A percentile compares a stretch with the other conserved stretches of the same genome.
Conservation (phyloP, 1,140 invertebrate genomes). For the Prorops nasuta region DNA sequence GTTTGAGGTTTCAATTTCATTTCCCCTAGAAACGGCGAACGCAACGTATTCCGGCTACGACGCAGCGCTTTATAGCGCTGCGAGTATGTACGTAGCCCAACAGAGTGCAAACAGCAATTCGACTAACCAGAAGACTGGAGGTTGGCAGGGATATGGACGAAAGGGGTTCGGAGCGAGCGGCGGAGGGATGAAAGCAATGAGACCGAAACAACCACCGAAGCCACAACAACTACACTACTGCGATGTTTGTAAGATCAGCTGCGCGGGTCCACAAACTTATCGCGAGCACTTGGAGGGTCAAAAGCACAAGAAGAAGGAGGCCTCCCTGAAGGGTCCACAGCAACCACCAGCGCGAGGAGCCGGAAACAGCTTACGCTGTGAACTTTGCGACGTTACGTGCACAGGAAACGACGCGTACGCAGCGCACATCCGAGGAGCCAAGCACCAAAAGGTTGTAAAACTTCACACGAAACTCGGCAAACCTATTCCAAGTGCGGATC, state of each 20-base stretch:
- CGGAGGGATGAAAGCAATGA: conserved; percentile 62
- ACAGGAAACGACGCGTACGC: conserved; percentile 97
- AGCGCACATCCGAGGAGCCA: conserved; percentile 94
- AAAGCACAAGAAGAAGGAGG: conserved; percentile 98
- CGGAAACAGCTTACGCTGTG: conserved; percentile 76
- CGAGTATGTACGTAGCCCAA: conserved; percentile 88
- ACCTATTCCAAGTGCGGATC: conserved; percentile 92
- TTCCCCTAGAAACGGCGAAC: conserved; percentile 55
- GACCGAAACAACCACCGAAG: conserved; percentile 80
- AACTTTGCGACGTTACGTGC: conserved; percentile 96
- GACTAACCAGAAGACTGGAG: conserved; percentile 59
- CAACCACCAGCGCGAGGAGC: conserved; percentile 58
- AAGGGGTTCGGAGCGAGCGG: conserved; percentile 64
- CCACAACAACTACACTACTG: conserved; percentile 92
- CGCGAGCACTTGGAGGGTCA: conserved; percentile 96
- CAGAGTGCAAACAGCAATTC: conserved; percentile 66
- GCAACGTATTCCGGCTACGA: conserved; percentile 80
- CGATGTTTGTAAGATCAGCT: conserved; percentile 97
- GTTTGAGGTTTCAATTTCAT: conserved; percentile 53
- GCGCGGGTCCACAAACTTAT: conserved; percentile 94
- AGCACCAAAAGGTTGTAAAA: conserved; percentile 97
- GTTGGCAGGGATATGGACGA: conserved; percentile 71
- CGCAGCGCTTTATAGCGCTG: conserved; percentile 89
- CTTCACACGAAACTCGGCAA: conserved; percentile 96
- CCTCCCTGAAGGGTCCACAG: conserved; percentile 75